phyloP scores from a whole-genome alignment of 2,797 vertebrate species.

The Aldrovandia affinis region DNA sequence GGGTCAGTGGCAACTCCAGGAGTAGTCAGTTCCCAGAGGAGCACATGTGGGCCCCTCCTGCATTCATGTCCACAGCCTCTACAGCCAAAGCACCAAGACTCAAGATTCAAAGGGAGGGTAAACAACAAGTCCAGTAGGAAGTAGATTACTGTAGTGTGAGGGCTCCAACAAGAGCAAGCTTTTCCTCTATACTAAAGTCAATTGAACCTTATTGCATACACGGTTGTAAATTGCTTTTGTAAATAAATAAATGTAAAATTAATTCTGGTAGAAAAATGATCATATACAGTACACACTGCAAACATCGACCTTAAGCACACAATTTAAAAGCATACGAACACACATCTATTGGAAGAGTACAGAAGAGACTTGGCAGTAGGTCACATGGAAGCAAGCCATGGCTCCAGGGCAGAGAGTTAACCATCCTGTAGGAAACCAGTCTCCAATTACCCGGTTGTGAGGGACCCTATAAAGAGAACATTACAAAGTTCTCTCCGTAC shows the following conservation, averaged over 20 bases:
- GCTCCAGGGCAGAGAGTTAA: neutral
- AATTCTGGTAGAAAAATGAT: neutral
- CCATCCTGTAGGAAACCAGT: neutral
- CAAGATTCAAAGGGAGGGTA: neutral
- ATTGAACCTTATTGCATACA: neutral
- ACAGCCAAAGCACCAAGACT: neutral
- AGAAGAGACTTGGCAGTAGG: conserved; percentile 8
- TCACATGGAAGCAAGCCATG: conserved; percentile 1
- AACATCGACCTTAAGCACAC: neutral
- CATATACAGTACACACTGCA: neutral
- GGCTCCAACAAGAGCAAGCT: neutral
- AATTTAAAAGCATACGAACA: neutral
- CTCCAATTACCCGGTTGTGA: neutral
- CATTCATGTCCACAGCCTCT: neutral
- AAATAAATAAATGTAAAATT: neutral
- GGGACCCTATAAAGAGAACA: neutral
- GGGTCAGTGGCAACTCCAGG: neutral
- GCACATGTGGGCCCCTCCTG: neutral
- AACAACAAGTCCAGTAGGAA: neutral
- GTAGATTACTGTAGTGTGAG: neutral
- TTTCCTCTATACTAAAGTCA: neutral
- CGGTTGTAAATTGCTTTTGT: neutral
- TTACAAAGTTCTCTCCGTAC: neutral
- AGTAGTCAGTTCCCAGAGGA: neutral
- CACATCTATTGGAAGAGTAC: neutral